Evolutionary conservation across 2,113 vertebrate species (phyloP).

Genomic region (Salminus brasiliensis): DNA sequence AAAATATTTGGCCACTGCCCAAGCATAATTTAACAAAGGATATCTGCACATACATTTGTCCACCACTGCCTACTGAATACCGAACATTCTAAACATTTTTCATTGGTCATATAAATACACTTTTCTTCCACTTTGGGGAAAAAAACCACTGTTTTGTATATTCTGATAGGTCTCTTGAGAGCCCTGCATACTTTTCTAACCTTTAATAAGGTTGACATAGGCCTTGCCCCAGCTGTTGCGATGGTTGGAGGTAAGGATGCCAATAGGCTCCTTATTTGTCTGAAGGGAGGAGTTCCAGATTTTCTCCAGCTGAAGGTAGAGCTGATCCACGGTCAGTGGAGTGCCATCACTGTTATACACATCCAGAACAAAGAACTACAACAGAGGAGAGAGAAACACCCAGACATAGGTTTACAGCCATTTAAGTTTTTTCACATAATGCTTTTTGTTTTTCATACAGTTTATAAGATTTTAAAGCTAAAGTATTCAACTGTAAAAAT

Average conservation of each 20-base stretch:
- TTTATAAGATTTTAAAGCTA: too few species aligned
- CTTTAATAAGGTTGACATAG: constrained; percentile 87
- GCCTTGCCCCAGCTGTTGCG: constrained; percentile 91
- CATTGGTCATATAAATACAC: too few species aligned
- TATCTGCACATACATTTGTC: too few species aligned
- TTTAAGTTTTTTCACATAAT: too few species aligned
- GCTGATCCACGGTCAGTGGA: constrained; percentile 85
- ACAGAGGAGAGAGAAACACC: not conserved
- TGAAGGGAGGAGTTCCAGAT: constrained; percentile 87
- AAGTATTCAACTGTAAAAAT: too few species aligned
- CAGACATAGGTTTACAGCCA: not conserved
- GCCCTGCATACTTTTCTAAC: constrained; percentile 61
- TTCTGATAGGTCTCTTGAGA: not conserved
- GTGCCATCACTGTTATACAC: constrained; percentile 88
- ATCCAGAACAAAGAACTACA: constrained; percentile 90
- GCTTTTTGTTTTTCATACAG: too few species aligned
- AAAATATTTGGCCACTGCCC: too few species aligned
- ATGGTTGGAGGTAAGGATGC: constrained; percentile 92
- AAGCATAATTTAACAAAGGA: too few species aligned
- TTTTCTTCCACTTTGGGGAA: too few species aligned
- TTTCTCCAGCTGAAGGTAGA: constrained; percentile 88
- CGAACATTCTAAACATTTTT: too few species aligned
- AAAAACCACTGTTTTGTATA: not conserved
- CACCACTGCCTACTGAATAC: too few species aligned
- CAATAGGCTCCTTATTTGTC: constrained; percentile 84